Base-by-base conservation (phyloP, 2,888 invertebrate species). In the Hemistola chrysoprasaria region DNA sequence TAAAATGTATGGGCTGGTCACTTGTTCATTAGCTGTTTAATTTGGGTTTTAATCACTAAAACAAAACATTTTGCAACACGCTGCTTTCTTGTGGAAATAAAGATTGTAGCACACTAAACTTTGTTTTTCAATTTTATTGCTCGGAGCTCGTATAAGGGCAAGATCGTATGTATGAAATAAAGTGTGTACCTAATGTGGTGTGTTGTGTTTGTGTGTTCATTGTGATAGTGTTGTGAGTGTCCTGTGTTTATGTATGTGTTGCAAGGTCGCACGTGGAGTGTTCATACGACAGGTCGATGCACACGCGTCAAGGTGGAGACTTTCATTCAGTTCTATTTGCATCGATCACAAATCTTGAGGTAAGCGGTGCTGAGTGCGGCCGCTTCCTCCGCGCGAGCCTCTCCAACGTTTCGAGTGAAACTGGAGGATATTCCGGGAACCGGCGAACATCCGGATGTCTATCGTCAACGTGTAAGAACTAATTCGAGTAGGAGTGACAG, bases 301-400 rank as follows among this genome's bases (percentile, higher is more conserved):
- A 83, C 86, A 84, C 68, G 62, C 63, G 68, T 75, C 80, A 82
- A 82, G 84, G 82, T 83, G 75, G 75, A 77, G 78, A 79, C 74
- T 76, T 80, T 85, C 86, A 85, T 86, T 86, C 84, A 85, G 78
- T 78, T 83, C 80, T 86, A 86, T 86, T 86, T 86, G 76, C 75
- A 83, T 74, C 80, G 62, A 40, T 67, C 75, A 78, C 76, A 77
- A 73, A 75, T 78, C 48, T 60, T 65, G 59, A 62, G 71, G 65
- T 58, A 70, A 77, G 75, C 73, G 76, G 71, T 77, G 74, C 74
- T 72, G 70, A 64, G 69, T 74, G 73, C 71, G 72, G 76, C 70
- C 80, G 77, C 78, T 81, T 83, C 82, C 81, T 81, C 69, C 42
- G 24, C 8, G 35, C 35, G 39, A 33, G 4, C 16, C 16, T 16